Evolutionary conservation across 1,140 invertebrate species (phyloP).

Genomic region (Cyclina sinensis): DNA sequence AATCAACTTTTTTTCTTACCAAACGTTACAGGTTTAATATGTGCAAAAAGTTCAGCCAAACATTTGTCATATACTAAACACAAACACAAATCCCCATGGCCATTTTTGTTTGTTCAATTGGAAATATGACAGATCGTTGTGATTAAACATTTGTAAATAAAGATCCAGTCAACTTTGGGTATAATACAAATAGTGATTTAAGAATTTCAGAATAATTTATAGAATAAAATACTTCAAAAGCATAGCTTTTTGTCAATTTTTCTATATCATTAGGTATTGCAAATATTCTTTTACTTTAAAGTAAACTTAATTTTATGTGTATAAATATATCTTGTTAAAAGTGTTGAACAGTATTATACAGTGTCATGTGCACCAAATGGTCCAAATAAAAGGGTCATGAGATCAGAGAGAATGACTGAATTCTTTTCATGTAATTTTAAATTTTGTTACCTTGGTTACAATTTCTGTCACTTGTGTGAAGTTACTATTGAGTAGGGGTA

Average conservation of each 20-base stretch:
- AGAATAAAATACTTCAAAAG: background rate
- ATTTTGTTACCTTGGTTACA: too few relatives aligned
- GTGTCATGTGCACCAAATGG: too few relatives aligned
- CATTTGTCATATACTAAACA: background rate
- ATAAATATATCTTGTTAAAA: background rate
- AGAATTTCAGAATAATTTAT: background rate
- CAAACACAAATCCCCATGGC: background rate
- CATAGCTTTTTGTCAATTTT: background rate
- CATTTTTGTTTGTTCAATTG: conserved; percentile 13
- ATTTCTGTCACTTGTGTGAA: too few relatives aligned
- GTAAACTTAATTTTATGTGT: background rate
- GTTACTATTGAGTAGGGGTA: too few relatives aligned
- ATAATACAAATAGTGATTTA: conserved; percentile 39
- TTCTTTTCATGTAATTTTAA: too few relatives aligned
- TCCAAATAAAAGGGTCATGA: too few relatives aligned
- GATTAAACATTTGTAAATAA: conserved; percentile 17
- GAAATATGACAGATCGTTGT: conserved; percentile 17
- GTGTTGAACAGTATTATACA: too few relatives aligned
- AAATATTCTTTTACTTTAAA: background rate
- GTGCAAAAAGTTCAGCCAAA: too few relatives aligned
- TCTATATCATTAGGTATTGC: background rate
- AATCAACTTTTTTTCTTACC: too few relatives aligned
- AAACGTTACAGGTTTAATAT: too few relatives aligned
- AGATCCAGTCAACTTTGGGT: background rate
- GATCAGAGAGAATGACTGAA: too few relatives aligned